A percentile compares a stretch with the other conserved stretches of the same genome.
These are phyloP conservation scores for Holocentrus rufus DNA, from an alignment of 2,797 vertebrate species.

Conservation along the genomic window DNA sequence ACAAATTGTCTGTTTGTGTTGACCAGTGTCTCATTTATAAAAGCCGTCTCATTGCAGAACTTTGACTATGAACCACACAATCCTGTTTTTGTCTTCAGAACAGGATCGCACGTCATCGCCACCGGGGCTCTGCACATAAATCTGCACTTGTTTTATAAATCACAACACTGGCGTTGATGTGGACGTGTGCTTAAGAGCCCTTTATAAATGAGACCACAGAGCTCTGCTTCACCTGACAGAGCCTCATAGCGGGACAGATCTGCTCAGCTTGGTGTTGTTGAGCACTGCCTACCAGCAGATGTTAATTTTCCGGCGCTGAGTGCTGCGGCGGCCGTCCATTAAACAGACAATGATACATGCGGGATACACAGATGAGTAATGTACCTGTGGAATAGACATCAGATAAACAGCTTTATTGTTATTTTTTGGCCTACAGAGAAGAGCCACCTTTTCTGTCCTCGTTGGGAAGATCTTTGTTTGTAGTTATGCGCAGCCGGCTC, in stretches of 20 bases:
- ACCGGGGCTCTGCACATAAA: no score
- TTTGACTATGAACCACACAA: no score
- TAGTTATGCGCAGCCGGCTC: neutral
- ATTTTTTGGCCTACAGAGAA: neutral
- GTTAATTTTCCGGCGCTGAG: conserved; percentile 23
- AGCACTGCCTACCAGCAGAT: conserved; percentile 4
- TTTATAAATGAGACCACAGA: no score
- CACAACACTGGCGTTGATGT: no score
- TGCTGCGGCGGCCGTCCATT: conserved; percentile 38
- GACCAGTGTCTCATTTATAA: no score
- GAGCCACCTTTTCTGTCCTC: conserved; percentile 14
- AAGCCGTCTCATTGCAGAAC: no score
- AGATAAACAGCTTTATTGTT: conserved; percentile 1
- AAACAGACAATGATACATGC: conserved; percentile 25
- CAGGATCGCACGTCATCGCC: no score
- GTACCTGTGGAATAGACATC: conserved; percentile 36
- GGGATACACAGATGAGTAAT: conserved; percentile 17
- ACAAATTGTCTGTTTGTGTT: no score
- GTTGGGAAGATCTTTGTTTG: conserved; percentile 4
- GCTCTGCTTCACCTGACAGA: neutral
- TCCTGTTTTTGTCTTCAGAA: no score
- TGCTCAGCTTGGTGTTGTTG: neutral
- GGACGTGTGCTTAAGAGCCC: no score
- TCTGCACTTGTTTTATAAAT: no score
- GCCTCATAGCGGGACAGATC: neutral